Percentiles rank a stretch among this genome's conserved stretches.
Conservation (phyloP, 2,113 vertebrate species). For the Sisor rabdophorus region DNA sequence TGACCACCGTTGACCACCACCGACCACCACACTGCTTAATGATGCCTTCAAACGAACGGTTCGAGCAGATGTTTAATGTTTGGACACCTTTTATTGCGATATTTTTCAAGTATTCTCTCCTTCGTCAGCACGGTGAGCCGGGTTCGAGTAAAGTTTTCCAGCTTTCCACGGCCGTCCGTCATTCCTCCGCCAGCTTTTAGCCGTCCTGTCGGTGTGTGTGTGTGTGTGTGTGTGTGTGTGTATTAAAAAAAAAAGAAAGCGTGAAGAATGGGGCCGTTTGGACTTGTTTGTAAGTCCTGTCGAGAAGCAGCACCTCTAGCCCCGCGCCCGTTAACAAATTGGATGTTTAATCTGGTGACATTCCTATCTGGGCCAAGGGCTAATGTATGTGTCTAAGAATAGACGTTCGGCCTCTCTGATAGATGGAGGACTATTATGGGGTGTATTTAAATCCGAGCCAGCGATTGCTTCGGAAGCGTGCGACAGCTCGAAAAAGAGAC, state of each 20-base stretch:
- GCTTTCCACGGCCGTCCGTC: not conserved
- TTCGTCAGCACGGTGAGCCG: not conserved
- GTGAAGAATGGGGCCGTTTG: conserved; percentile 62
- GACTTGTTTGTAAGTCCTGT: conserved; percentile 62
- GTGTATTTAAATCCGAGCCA: conserved; percentile 58
- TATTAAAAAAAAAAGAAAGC: conserved; percentile 28
- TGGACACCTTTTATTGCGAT: no score
- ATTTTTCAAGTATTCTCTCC: no score
- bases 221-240: no score
- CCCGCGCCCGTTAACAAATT: conserved; percentile 60
- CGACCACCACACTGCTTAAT: no score
- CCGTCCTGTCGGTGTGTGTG: conserved; percentile 18
- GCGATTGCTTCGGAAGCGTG: conserved; percentile 44
- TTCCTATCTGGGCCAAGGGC: conserved; percentile 68
- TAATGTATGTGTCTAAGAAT: conserved; percentile 67
- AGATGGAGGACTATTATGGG: conserved; percentile 60
- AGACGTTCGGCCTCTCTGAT: conserved; percentile 55
- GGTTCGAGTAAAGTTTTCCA: not conserved
- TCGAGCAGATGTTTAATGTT: no score
- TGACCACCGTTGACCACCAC: no score
- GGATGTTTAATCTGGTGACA: conserved; percentile 68
- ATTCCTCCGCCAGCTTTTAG: not conserved
- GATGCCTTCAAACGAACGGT: no score
- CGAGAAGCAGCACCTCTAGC: conserved; percentile 58
- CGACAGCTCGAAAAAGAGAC: conserved; percentile 52